Conservation (phyloP, 2,797 vertebrate genomes). For the Enteromius mattozi region DNA sequence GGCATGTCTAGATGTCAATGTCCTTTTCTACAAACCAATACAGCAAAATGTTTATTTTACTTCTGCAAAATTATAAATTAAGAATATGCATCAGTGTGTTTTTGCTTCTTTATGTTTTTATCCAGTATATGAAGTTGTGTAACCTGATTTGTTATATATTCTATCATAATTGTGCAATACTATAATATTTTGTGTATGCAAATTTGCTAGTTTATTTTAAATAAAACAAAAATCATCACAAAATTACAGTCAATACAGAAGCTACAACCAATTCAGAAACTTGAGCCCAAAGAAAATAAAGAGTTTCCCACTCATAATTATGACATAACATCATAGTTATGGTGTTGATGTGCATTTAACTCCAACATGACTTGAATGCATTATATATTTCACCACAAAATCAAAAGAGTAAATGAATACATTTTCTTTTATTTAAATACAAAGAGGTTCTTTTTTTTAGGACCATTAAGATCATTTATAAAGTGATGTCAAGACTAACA, state of each 20-base stretch:
- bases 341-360: not conserved
- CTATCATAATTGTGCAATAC: not conserved
- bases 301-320: not conserved
- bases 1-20: not conserved
- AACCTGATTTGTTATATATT: not conserved
- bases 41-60: not conserved
- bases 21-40: not conserved
- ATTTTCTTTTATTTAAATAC: not conserved
- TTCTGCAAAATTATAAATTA: not conserved
- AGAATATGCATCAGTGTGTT: not conserved
- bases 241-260: not conserved
- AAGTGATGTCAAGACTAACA: conserved; percentile 16
- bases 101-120: not conserved
- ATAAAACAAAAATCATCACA: not conserved
- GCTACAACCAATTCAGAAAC: not conserved
- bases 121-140: not conserved
- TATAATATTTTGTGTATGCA: not conserved
- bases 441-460: not conserved
- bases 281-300: not conserved
- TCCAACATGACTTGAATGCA: not conserved
- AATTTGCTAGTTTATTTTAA: not conserved
- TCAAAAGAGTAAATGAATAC: not conserved
- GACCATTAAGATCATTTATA: not conserved
- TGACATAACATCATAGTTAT: not conserved
- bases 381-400: not conserved